Conservation (phyloP, 1,140 invertebrate species). For the Drosophila nasuta region DNA sequence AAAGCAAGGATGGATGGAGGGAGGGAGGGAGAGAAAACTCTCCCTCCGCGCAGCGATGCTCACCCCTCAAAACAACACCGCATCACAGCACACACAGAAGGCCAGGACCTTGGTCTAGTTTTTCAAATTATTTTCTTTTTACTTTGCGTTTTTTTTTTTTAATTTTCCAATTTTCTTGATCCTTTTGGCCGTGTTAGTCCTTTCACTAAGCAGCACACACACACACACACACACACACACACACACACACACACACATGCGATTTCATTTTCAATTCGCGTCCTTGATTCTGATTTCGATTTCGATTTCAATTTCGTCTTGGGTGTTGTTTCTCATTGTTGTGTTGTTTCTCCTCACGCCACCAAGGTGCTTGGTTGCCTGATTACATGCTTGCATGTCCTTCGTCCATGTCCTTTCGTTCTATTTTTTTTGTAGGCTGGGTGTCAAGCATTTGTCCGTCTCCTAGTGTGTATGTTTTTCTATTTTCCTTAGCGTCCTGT, state of each 20-base stretch:
- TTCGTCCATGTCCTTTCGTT: constrained; percentile 25
- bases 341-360: constrained; percentile 35
- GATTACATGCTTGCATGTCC: constrained; percentile 33
- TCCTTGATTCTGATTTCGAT: constrained; percentile 51
- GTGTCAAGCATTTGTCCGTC: constrained; percentile 57
- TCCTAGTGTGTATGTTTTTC: constrained; percentile 25
- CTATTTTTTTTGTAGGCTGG: constrained; percentile 47
- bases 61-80: constrained; percentile 55
- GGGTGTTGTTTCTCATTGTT: constrained; percentile 28
- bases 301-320: constrained; percentile 52
- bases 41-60: constrained; percentile 15
- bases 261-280: constrained; percentile 51
- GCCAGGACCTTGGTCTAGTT: constrained; percentile 71
- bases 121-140: constrained; percentile 30
- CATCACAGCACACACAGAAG: constrained; percentile 31
- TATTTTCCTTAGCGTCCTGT: not conserved
- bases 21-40: not conserved
- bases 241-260: constrained; percentile 42
- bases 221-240: too few species aligned
- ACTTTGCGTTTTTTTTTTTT: constrained; percentile 2
- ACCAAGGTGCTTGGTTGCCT: constrained; percentile 6
- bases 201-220: constrained; percentile 41
- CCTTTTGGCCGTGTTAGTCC: constrained; percentile 26
- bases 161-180: constrained; percentile 22
- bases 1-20: not conserved